A percentile compares a stretch with the other conserved stretches of the same genome.
Conservation (phyloP, 1,140 invertebrate genomes). For the Goniozus legneri region DNA sequence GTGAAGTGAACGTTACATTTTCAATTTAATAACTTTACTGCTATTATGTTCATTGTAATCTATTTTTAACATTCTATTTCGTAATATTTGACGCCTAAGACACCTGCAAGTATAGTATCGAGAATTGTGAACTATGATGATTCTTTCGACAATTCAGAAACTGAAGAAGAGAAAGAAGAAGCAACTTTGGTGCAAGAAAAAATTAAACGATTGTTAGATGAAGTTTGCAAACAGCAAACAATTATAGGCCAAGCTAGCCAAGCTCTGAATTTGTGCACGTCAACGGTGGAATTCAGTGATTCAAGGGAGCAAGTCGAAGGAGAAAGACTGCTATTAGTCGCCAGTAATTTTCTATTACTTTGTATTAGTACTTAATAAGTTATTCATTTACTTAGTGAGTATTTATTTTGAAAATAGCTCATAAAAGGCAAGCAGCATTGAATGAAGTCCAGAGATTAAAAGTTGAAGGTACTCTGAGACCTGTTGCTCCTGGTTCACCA, state of each 20-base stretch:
- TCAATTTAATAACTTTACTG: not conserved
- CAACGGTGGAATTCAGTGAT: constrained; percentile 77
- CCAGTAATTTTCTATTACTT: constrained; percentile 63
- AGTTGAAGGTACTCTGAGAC: constrained; percentile 58
- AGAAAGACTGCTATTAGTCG: constrained; percentile 77
- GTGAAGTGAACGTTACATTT: constrained; percentile 5
- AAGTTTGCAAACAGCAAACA: constrained; percentile 71
- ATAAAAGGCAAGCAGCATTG: constrained; percentile 72
- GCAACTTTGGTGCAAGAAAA: constrained; percentile 53
- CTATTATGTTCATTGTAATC: not conserved
- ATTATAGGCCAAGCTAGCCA: constrained; percentile 85
- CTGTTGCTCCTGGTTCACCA: constrained; percentile 44
- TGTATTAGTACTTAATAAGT: constrained; percentile 2
- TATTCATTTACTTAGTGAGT: not conserved
- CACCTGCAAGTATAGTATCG: constrained; percentile 38
- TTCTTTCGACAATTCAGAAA: constrained; percentile 2
- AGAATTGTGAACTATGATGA: constrained; percentile 31
- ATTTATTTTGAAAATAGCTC: constrained; percentile 55
- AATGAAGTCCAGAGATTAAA: constrained; percentile 81
- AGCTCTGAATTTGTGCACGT: constrained; percentile 79
- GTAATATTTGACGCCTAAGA: constrained; percentile 27
- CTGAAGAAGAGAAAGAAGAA: constrained; percentile 25
- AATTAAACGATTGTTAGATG: constrained; percentile 62
- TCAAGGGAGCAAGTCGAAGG: constrained; percentile 87
- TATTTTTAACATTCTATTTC: not conserved